Evolutionary conservation across 2,888 invertebrate genomes (phyloP).

Genomic region (Apamea crenata): DNA sequence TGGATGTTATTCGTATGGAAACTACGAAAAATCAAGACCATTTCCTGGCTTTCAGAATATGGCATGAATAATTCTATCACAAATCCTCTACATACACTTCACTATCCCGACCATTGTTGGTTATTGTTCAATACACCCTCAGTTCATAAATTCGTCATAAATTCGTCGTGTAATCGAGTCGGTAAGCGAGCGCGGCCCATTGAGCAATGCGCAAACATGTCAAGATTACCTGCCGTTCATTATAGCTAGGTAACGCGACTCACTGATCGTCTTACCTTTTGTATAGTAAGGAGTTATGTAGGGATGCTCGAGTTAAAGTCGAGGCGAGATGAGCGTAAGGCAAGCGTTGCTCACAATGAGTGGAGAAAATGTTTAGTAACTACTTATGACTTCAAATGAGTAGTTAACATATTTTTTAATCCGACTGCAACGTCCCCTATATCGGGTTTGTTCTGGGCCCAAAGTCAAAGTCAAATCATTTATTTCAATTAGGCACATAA

Average conservation of each 20-base stretch:
- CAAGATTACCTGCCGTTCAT: slow-evolving; percentile 61
- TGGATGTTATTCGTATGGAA: neutral
- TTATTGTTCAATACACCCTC: slow-evolving; percentile 14
- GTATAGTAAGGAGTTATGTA: neutral
- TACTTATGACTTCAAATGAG: neutral
- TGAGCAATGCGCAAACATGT: slow-evolving; percentile 57
- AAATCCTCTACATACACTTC: neutral
- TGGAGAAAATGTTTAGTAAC: neutral
- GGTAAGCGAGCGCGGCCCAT: slow-evolving; percentile 49
- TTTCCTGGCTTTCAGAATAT: neutral
- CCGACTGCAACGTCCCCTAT: neutral
- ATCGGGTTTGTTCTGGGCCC: neutral
- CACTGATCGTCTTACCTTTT: slow-evolving; percentile 39
- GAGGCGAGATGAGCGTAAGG: neutral
- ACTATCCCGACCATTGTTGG: neutral
- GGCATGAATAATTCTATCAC: neutral
- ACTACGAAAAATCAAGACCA: neutral
- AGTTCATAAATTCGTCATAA: slow-evolving; percentile 56
- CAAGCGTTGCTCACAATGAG: neutral
- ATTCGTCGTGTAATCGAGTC: slow-evolving; percentile 46
- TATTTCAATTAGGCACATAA: no score
- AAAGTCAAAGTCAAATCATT: no score
- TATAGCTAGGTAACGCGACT: slow-evolving; percentile 36
- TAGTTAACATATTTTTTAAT: no score
- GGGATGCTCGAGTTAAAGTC: neutral